A percentile compares a stretch with the other conserved stretches of the same genome.
phyloP scores from a whole-genome alignment of 1,140 invertebrate genomes.

The Heliconius nattereri region DNA sequence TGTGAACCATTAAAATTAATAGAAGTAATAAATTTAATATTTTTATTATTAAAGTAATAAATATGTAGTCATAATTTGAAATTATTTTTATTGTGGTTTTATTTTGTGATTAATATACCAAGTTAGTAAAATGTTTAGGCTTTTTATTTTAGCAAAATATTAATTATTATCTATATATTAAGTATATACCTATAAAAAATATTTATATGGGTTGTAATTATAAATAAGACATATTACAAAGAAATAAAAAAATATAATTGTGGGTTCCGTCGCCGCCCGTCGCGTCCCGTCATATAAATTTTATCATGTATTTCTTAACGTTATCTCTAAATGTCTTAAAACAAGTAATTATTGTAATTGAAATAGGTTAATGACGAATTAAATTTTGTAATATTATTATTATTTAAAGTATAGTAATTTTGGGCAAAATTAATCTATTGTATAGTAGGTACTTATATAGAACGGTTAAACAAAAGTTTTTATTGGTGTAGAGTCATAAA shows the following conservation, averaged over 20 bases:
- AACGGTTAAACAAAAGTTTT: not conserved
- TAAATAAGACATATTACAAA: not conserved
- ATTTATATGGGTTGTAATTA: no score
- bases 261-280: not conserved
- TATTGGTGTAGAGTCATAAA: not conserved
- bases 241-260: not conserved
- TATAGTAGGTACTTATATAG: not conserved
- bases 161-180: no score
- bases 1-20: conserved; percentile 2
- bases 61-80: not conserved
- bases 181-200: no score
- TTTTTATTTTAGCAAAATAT: no score
- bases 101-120: not conserved
- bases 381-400: not conserved
- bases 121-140: no score
- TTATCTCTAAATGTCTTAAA: conserved; percentile 9
- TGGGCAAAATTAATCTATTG: not conserved
- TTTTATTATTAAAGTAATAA: not conserved
- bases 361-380: not conserved
- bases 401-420: not conserved
- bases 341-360: conserved; percentile 4
- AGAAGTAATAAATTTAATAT: not conserved
- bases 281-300: not conserved
- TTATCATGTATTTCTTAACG: not conserved
- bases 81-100: not conserved